These are phyloP conservation scores for Bungarus multicinctus DNA, from an alignment of 2,113 vertebrate species.

Conservation along the genomic window DNA sequence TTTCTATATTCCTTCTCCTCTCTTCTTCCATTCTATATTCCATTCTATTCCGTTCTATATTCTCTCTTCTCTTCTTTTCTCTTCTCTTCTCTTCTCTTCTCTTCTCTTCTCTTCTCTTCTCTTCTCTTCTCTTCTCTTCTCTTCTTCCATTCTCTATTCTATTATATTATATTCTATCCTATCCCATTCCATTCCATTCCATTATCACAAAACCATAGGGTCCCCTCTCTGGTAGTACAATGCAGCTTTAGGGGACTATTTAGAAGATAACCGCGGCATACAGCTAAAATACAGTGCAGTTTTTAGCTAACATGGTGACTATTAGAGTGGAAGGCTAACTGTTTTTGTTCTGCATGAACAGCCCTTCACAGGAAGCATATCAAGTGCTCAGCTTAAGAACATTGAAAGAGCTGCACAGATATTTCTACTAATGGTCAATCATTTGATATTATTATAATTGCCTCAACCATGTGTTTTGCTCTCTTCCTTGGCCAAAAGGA, in stretches of 20 bases:
- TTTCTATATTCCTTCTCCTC: too few species aligned
- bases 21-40: too few species aligned
- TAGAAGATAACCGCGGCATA: neutral
- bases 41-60: too few species aligned
- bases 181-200: too few species aligned
- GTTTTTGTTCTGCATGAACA: neutral
- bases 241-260: neutral
- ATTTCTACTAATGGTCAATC: neutral
- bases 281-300: neutral
- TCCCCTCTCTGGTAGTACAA: neutral
- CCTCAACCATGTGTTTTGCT: neutral
- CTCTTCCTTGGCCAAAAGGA: neutral
- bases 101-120: too few species aligned
- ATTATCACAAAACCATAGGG: neutral
- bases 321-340: neutral
- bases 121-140: too few species aligned
- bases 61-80: too few species aligned
- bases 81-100: too few species aligned
- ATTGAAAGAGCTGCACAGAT: neutral
- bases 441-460: slow-evolving; percentile 8
- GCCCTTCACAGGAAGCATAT: neutral
- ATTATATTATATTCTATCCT: too few species aligned
- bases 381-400: neutral
- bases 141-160: too few species aligned
- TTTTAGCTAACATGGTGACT: neutral